phyloP scores from a whole-genome alignment of 2,113 vertebrate species.

The Syngnathus floridae region DNA sequence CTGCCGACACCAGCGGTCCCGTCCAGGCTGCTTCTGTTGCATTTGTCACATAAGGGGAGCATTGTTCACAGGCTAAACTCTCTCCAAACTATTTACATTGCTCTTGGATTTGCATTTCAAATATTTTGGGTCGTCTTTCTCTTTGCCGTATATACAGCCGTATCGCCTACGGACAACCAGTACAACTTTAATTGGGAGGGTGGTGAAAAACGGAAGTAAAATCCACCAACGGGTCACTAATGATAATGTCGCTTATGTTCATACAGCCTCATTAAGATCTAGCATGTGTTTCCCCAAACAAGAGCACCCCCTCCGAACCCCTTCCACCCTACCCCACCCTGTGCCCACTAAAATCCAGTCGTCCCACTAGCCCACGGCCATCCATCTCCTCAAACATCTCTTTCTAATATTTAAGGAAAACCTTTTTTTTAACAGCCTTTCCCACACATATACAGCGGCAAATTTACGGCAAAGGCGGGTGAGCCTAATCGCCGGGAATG shows the following conservation, averaged over 20 bases:
- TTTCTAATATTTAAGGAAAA: slow-evolving; percentile 68
- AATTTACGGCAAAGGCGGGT: slow-evolving; percentile 62
- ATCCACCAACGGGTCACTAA: slow-evolving; percentile 73
- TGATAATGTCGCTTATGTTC: slow-evolving; percentile 89
- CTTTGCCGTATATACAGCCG: slow-evolving; percentile 37
- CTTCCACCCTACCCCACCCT: slow-evolving; percentile 39
- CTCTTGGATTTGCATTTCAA: slow-evolving; percentile 95
- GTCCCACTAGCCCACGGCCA: slow-evolving; percentile 72
- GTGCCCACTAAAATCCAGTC: slow-evolving; percentile 60
- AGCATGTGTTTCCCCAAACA: slow-evolving; percentile 91
- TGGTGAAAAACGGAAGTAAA: slow-evolving; percentile 27
- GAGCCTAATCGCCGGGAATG: slow-evolving; percentile 65
- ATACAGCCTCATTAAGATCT: slow-evolving; percentile 85
- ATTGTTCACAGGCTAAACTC: slow-evolving; percentile 98
- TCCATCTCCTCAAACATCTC: slow-evolving; percentile 75
- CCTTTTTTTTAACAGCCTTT: slow-evolving; percentile 51
- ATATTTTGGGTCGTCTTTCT: slow-evolving; percentile 60
- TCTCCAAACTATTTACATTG: slow-evolving; percentile 98
- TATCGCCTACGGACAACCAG: slow-evolving; percentile 78
- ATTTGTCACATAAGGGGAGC: slow-evolving; percentile 91
- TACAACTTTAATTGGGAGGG: slow-evolving; percentile 88
- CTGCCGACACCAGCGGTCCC: slow-evolving; percentile 68
- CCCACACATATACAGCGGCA: slow-evolving; percentile 49
- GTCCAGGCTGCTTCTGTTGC: slow-evolving; percentile 72
- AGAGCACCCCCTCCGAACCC: slow-evolving; percentile 61